Base-by-base conservation (phyloP, 1,140 invertebrate species). In the Brachionus paranguensis region DNA sequence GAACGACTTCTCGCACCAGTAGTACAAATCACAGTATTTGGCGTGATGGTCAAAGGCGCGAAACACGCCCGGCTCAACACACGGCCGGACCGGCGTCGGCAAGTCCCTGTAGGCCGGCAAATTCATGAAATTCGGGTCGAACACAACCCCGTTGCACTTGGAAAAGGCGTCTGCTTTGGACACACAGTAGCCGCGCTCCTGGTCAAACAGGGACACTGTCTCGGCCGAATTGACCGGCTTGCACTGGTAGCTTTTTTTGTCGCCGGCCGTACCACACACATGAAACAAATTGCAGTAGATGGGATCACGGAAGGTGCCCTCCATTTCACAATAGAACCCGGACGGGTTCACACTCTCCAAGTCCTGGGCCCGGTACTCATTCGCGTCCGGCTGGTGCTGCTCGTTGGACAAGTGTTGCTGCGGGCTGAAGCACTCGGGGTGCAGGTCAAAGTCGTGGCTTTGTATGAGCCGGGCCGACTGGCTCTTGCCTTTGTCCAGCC, bases 261-360 rank as follows among this genome's bases (percentile, higher is more conserved):
- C 43, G 0, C 43, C 27, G 24, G 33, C 2, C 4, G 5, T 37
- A 47, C 11, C 20, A 11, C 81, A 83, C 29, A 47, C 45, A 70
- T 83, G 81, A 50, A 83, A 83, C 10, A 83, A 55, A 70, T 83
- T 83, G 20, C 81, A 83, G 47, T 55, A 83, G 37, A 83, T 68
- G 12, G 81, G 81, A 70, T 83, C 81, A 11, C 45, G 24, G 17
- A 41, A 68, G 5, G 53, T 72, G 11, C 81, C 81, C 10, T 83
- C 81, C 24, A 11, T 47, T 37, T 68, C 60, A 55, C 81, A 83
- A 68, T 70, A 68, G 37, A 68, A 83, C 3, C 81, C 81, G 53
- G 60, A 68, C 53, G 81, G 81, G 47, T 83, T 83, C 20, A 83
- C 81, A 24, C 41, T 72, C 10, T 68, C 60, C n/a, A 83, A 27